phyloP scores from a whole-genome alignment of 1,140 invertebrate species.

The Luehdorfia chinensis region DNA sequence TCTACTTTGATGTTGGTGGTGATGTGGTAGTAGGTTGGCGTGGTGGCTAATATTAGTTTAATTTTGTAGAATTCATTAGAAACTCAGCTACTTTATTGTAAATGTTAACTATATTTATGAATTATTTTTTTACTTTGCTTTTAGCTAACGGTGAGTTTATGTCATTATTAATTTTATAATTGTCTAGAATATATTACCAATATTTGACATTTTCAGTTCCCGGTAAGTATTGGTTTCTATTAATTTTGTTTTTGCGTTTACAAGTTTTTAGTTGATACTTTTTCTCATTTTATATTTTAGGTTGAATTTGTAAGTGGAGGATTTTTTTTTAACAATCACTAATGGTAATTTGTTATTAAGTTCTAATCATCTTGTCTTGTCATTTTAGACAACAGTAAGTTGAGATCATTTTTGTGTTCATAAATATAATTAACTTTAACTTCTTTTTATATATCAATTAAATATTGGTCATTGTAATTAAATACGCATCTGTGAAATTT shows the following conservation, averaged over 20 bases:
- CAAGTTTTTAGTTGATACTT: too few relatives aligned
- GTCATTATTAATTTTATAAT: neutral
- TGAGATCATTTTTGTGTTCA: too few relatives aligned
- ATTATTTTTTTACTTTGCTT: too few relatives aligned
- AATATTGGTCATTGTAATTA: too few relatives aligned
- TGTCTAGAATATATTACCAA: neutral
- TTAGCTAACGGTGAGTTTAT: neutral
- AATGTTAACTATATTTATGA: too few relatives aligned
- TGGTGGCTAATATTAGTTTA: too few relatives aligned
- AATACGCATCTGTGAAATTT: too few relatives aligned
- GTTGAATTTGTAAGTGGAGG: conserved; percentile 2
- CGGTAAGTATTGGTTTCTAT: neutral
- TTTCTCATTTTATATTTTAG: conserved; percentile 5
- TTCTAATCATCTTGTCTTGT: neutral
- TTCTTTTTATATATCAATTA: too few relatives aligned
- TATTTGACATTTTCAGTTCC: conserved; percentile 2
- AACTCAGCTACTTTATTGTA: too few relatives aligned
- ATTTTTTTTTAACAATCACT: neutral
- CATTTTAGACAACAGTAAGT: conserved; percentile 10
- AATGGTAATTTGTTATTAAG: neutral
- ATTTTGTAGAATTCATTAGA: too few relatives aligned
- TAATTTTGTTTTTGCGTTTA: neutral
- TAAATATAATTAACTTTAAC: neutral
- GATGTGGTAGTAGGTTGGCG: too few relatives aligned
- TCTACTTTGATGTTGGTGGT: too few relatives aligned